phyloP scores from a whole-genome alignment of 2,113 vertebrate species.

The Dromas ardeola region DNA sequence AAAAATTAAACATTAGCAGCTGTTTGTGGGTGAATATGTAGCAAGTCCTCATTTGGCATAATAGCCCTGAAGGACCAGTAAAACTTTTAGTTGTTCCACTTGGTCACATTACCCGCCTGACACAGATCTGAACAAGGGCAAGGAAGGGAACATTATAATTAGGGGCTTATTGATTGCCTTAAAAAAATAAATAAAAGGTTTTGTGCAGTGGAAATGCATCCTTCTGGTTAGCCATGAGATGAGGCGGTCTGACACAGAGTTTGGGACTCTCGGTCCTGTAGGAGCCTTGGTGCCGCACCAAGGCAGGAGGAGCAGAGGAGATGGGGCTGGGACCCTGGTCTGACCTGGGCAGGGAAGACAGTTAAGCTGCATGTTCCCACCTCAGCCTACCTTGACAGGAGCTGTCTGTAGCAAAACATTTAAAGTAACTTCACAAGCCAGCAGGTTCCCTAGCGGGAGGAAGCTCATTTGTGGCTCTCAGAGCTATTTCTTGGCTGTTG shows the following conservation, averaged over 20 bases:
- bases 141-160: neutral
- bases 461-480: neutral
- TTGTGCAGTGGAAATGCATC: neutral
- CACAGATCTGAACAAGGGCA: neutral
- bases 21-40: constrained; percentile 13
- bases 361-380: neutral
- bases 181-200: neutral
- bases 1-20: constrained; percentile 48
- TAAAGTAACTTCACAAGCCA: neutral
- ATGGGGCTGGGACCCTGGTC: rapidly evolving
- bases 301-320: neutral
- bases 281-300: neutral
- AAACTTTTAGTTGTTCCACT: neutral
- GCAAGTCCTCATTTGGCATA: constrained; percentile 25
- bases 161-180: constrained; percentile 7
- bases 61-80: constrained; percentile 33
- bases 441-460: neutral
- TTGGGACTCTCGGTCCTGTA: neutral
- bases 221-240: neutral
- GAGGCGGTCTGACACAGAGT: neutral
- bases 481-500: neutral
- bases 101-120: neutral
- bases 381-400: neutral
- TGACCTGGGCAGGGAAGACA: neutral
- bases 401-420: neutral